A percentile compares a stretch with the other conserved stretches of the same genome.
These are phyloP conservation scores for Congeria kusceri DNA, from an alignment of 2,888 invertebrate species.

Conservation along the genomic window DNA sequence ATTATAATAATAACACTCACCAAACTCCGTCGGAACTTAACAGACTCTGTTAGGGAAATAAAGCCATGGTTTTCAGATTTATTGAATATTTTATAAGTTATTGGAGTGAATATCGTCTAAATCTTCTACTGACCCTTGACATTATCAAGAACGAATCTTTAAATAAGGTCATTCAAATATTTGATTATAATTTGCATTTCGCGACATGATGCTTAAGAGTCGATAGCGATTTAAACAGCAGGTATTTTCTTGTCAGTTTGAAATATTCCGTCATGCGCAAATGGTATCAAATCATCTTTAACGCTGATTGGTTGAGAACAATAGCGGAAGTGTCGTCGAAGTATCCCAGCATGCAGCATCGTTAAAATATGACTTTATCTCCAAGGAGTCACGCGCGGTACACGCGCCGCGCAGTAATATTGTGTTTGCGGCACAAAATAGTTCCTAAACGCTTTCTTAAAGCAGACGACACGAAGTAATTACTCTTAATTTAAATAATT, in stretches of 20 bases:
- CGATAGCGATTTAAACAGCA: slow-evolving; percentile 49
- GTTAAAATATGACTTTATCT: slow-evolving; percentile 52
- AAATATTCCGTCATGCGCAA: slow-evolving; percentile 47
- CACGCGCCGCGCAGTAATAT: slow-evolving; percentile 51
- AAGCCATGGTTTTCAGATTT: no score
- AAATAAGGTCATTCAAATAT: slow-evolving; percentile 18
- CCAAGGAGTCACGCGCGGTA: slow-evolving; percentile 45
- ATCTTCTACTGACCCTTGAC: slow-evolving; percentile 28
- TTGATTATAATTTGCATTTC: slow-evolving; percentile 41
- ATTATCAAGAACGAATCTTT: slow-evolving; percentile 27
- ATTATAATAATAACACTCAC: no score
- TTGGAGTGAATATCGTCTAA: no score
- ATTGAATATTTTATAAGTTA: no score
- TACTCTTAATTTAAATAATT: background rate
- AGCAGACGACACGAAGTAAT: slow-evolving; percentile 55
- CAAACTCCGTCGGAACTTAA: no score
- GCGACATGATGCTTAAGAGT: slow-evolving; percentile 17
- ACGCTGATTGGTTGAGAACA: slow-evolving; percentile 57
- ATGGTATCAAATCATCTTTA: slow-evolving; percentile 52
- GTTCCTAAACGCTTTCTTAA: slow-evolving; percentile 34
- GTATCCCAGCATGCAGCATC: slow-evolving; percentile 44
- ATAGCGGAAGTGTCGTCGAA: slow-evolving; percentile 52
- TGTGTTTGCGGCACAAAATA: slow-evolving; percentile 46
- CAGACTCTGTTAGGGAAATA: no score
- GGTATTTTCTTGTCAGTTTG: slow-evolving; percentile 58